These are phyloP conservation scores for Aleiodes leptofemur DNA, from an alignment of 2,888 invertebrate species.

Conservation along the genomic window DNA sequence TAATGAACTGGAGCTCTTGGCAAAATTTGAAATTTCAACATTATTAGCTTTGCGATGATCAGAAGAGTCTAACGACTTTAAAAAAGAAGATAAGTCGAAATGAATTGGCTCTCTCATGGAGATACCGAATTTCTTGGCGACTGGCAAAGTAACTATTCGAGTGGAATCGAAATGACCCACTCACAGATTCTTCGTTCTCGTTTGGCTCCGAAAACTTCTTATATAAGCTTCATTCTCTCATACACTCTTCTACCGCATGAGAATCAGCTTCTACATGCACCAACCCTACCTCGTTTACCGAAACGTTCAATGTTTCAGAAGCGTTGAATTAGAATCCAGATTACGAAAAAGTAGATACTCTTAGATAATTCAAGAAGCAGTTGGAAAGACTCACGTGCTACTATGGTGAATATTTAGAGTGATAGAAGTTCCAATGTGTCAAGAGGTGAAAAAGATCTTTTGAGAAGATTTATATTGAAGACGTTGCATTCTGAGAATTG, in stretches of 20 bases:
- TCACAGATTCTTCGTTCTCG: slow-evolving; percentile 44
- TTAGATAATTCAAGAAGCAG: slow-evolving; percentile 37
- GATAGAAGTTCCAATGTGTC: slow-evolving; percentile 40
- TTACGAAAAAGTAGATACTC: slow-evolving; percentile 37
- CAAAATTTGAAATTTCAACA: not conserved
- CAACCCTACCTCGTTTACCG: not conserved
- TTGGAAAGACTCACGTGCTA: slow-evolving; percentile 21
- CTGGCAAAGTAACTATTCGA: slow-evolving; percentile 13
- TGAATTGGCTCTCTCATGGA: slow-evolving; percentile 37
- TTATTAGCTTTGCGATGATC: not conserved
- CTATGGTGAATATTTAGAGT: slow-evolving; percentile 25
- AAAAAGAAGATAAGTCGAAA: slow-evolving; percentile 15
- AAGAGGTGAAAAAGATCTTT: slow-evolving; percentile 28
- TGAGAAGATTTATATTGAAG: slow-evolving; percentile 39
- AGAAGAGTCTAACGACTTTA: not conserved
- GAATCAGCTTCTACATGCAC: slow-evolving; percentile 18
- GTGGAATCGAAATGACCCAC: slow-evolving; percentile 53
- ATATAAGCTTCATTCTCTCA: slow-evolving; percentile 5
- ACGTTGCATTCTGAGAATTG: slow-evolving; percentile 31
- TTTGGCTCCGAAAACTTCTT: slow-evolving; percentile 21
- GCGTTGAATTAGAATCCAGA: slow-evolving; percentile 53
- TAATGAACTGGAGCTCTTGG: no score
- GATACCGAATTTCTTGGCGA: slow-evolving; percentile 44
- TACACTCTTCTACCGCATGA: not conserved
- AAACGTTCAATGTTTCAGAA: slow-evolving; percentile 50